phyloP scores from a whole-genome alignment of 2,113 vertebrate genomes.

The Perca flavescens region DNA sequence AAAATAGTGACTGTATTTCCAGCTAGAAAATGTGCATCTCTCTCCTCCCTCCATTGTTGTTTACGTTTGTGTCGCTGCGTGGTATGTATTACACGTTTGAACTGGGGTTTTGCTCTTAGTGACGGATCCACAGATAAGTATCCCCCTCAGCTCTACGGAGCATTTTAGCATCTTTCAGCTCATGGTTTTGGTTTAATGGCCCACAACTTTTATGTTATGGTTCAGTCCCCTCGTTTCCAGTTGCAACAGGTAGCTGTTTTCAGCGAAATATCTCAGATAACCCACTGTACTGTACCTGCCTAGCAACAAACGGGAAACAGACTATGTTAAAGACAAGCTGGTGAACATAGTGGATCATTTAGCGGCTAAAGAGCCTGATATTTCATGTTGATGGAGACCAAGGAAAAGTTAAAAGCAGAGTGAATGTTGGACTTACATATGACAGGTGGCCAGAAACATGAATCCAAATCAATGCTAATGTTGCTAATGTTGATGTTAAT shows the following conservation, averaged over 20 bases:
- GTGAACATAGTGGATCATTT: neutral
- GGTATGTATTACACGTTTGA: too few species aligned
- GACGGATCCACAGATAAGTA: neutral
- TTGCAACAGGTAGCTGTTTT: too few species aligned
- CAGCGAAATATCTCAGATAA: neutral
- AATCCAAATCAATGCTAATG: neutral
- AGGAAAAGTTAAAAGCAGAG: slow-evolving; percentile 5
- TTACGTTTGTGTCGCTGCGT: too few species aligned
- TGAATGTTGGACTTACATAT: neutral
- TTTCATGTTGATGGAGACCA: neutral
- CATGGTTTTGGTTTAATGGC: neutral
- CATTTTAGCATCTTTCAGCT: neutral
- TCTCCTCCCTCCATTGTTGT: too few species aligned
- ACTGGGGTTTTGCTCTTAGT: neutral
- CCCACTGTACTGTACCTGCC: neutral
- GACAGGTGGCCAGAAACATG: neutral
- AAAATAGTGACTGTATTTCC: too few species aligned
- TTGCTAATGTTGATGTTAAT: neutral
- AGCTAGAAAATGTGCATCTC: too few species aligned
- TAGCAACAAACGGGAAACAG: neutral
- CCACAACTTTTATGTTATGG: neutral
- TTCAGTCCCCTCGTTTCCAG: neutral
- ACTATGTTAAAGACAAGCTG: neutral
- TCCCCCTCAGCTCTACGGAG: neutral
- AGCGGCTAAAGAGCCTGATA: neutral